Evolutionary conservation across 30 jellyfish, hydroid and myxozoan genomes (phyloP).

Genomic region (Chironex yamaguchii): DNA sequence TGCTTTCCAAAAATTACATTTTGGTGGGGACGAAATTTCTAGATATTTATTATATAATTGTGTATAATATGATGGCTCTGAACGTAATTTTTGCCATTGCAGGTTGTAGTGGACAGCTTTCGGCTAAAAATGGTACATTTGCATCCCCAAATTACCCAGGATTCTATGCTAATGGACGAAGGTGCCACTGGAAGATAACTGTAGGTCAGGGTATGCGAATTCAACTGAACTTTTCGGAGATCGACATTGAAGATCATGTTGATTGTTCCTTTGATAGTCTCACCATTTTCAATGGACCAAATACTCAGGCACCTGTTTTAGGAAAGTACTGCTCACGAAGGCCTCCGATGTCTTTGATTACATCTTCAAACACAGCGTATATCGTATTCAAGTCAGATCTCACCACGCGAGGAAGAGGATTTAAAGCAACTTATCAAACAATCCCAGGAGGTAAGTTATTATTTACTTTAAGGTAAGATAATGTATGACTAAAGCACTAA

Average conservation of each 20-base stretch:
- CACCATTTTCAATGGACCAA: slow-evolving; percentile 68
- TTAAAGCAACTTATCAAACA: slow-evolving; percentile 25
- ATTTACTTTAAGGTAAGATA: neutral
- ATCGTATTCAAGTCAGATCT: slow-evolving; percentile 57
- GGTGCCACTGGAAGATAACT: slow-evolving; percentile 37
- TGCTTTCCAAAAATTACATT: too few species aligned
- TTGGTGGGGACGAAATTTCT: too few species aligned
- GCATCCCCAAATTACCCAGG: slow-evolving; percentile 73
- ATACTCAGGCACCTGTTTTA: slow-evolving; percentile 58
- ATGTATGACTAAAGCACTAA: neutral
- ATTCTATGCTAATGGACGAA: slow-evolving; percentile 23
- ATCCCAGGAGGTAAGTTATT: slow-evolving; percentile 52
- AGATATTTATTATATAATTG: too few species aligned
- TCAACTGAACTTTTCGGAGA: slow-evolving; percentile 57
- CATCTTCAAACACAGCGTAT: slow-evolving; percentile 55
- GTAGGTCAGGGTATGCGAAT: slow-evolving; percentile 43
- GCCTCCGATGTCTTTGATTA: slow-evolving; percentile 25
- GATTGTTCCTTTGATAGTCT: slow-evolving; percentile 59
- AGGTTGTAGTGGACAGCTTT: slow-evolving; percentile 69
- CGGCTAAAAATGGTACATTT: slow-evolving; percentile 60
- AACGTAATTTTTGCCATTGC: too few species aligned
- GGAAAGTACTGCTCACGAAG: slow-evolving; percentile 60
- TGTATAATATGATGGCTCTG: too few species aligned
- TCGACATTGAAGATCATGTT: slow-evolving; percentile 53
- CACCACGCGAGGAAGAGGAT: slow-evolving; percentile 61